phyloP scores from a whole-genome alignment of 2,113 vertebrate species.

The Melospiza georgiana region DNA sequence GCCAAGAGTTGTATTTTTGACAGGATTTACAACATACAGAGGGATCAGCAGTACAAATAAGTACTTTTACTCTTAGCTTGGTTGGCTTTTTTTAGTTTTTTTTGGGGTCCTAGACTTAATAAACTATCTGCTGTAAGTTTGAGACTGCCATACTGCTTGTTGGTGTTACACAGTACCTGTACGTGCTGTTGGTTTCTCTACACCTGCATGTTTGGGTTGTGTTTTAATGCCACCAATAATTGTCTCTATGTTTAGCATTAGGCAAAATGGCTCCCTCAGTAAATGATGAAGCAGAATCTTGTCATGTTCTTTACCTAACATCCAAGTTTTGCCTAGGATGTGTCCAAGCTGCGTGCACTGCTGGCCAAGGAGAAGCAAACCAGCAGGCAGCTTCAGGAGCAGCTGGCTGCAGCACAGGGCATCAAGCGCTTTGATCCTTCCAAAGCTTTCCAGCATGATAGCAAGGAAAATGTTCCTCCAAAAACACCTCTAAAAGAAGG shows the following conservation, averaged over 20 bases:
- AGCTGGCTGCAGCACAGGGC: conserved; percentile 72
- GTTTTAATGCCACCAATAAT: not conserved
- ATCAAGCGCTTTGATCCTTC: conserved; percentile 83
- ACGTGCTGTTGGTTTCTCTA: not conserved
- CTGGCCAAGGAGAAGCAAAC: conserved; percentile 78
- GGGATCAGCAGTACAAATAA: not conserved
- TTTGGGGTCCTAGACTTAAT: no score
- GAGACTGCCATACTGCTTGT: not conserved
- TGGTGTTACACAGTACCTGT: not conserved
- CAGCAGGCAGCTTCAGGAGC: conserved; percentile 77
- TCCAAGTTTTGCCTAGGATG: conserved; percentile 75
- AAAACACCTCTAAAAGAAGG: conserved; percentile 81
- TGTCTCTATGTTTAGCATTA: not conserved
- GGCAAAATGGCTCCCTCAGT: not conserved
- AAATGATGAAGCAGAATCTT: not conserved
- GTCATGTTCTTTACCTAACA: not conserved
- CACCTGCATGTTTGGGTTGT: not conserved
- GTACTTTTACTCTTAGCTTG: not conserved
- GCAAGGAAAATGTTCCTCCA: conserved; percentile 86
- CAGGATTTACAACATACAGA: not conserved
- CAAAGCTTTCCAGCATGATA: conserved; percentile 87
- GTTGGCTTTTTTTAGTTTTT: not conserved
- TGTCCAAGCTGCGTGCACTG: conserved; percentile 80
- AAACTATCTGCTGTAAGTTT: not conserved
- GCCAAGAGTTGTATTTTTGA: not conserved